These are phyloP conservation scores for Euleptes europaea DNA, from an alignment of 2,113 vertebrate species.

Conservation along the genomic window DNA sequence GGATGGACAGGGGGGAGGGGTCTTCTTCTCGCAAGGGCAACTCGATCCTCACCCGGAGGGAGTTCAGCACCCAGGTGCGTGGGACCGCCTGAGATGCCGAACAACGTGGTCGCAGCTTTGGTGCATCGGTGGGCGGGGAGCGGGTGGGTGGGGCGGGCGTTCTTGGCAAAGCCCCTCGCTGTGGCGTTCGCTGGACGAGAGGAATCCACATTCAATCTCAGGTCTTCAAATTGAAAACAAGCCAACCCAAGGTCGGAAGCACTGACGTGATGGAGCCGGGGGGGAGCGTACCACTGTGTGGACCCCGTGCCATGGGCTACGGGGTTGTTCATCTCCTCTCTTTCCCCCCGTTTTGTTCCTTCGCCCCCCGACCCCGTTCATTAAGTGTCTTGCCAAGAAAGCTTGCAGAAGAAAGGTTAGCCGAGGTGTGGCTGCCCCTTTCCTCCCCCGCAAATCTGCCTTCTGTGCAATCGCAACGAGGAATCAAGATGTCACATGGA, in stretches of 20 bases:
- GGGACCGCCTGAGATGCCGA: slow-evolving; percentile 66
- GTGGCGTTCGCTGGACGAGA: slow-evolving; percentile 39
- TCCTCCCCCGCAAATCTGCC: background rate
- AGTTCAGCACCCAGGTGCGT: background rate
- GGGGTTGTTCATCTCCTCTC: background rate
- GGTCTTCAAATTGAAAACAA: slow-evolving; percentile 72
- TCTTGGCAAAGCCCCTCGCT: slow-evolving; percentile 57
- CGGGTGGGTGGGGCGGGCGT: slow-evolving; percentile 54
- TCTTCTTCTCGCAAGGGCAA: slow-evolving; percentile 51
- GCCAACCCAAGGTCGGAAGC: slow-evolving; percentile 40
- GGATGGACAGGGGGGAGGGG: slow-evolving; percentile 53
- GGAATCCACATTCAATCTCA: slow-evolving; percentile 79
- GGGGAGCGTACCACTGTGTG: slow-evolving; percentile 27
- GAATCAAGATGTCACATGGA: background rate
- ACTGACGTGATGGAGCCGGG: slow-evolving; percentile 45
- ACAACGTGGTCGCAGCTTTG: slow-evolving; percentile 66
- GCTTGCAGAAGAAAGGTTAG: background rate
- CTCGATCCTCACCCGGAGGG: slow-evolving; percentile 47
- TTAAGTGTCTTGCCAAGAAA: background rate
- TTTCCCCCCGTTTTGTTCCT: too few relatives aligned
- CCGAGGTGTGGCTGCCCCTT: background rate
- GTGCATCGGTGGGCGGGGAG: slow-evolving; percentile 69
- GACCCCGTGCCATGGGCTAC: background rate
- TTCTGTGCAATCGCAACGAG: too few relatives aligned
- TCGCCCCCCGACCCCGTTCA: background rate